Evolutionary conservation across 1,140 invertebrate genomes (phyloP), one percentile per base, ranked within the genome.

Genomic region (Tachypleus tridentatus): DNA sequence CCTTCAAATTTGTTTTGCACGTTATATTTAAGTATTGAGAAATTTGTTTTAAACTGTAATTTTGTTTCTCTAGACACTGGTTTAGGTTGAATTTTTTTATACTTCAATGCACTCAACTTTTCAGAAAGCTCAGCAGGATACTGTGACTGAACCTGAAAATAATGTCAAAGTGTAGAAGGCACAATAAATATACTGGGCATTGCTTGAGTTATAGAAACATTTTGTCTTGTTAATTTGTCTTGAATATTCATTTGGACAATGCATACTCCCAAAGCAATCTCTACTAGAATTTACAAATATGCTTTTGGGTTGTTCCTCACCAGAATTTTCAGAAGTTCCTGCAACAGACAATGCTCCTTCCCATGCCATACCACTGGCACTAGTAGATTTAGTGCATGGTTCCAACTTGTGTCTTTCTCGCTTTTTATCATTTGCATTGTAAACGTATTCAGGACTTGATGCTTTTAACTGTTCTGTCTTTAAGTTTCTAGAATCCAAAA

Each of bases 21-120:
- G 29, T 29, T 29, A 29, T 29, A 29, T 29, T 29, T 29, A 29
- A 29, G 29, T 29, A 29, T 29, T 29, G 29, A 29, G 29, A 29
- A 29, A 29, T 29, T 29, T 29, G 29, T 29, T 29, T 29, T 29
- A 29, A 29, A 29, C 29, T 29, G 29, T 29, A 29, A 29, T 29
- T 29, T 29, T 29, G 29, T 29, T 29, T 29, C 29, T 29, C 29
- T 29, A 29, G 29, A 29, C 29, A 29, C 29, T 29, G 76, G 75
- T 73, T 79, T 80, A 58, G 78, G 78, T 70, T 80, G 79, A 72
- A 80, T 78, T 60, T 73, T 71, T 75, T 81, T 80, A 73, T 80
- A 80, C 73, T 80, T 80, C 64, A 67, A 63, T 60, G 62, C 49
- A 6, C 8, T 51, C 8, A 50, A 53, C 52, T 11, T 49, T 60